Conservation (phyloP, 2,113 vertebrate species). For the Tringa solitaria region DNA sequence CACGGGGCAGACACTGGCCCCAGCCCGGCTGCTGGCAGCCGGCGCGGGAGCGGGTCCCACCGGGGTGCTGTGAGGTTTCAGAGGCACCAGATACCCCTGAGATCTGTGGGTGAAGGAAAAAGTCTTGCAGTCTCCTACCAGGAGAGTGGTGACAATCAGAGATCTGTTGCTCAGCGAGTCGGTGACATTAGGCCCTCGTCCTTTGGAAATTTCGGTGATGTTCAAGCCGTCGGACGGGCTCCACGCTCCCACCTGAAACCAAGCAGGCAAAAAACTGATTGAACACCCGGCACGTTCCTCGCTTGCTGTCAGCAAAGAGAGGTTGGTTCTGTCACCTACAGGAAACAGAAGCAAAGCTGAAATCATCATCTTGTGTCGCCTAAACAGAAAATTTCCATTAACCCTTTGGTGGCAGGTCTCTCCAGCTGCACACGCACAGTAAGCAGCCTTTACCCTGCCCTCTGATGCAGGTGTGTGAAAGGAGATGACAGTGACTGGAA, state of each 20-base stretch:
- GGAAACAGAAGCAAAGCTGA: not conserved
- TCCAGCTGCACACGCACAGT: accelerated
- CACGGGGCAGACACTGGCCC: accelerated
- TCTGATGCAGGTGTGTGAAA: not conserved
- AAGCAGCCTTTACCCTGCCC: not conserved
- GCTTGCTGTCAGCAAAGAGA: not conserved
- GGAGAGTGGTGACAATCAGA: slow-evolving; percentile 93
- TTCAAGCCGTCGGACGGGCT: slow-evolving; percentile 90
- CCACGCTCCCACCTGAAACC: slow-evolving; percentile 93
- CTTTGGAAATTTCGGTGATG: slow-evolving; percentile 90
- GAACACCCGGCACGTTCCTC: accelerated
- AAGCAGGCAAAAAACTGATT: not conserved
- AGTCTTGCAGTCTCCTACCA: slow-evolving; percentile 79
- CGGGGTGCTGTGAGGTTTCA: not conserved
- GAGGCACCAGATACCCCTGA: accelerated
- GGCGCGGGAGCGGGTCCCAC: accelerated
- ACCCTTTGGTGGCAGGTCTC: not conserved
- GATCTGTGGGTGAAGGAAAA: accelerated
- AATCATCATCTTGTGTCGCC: not conserved
- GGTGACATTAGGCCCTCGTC: slow-evolving; percentile 93
- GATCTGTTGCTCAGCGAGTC: slow-evolving; percentile 97
- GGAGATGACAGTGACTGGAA: accelerated
- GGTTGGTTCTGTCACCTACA: not conserved
- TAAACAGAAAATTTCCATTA: not conserved
- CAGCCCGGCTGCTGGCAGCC: not conserved